A percentile compares a stretch with the other conserved stretches of the same genome.
These are phyloP conservation scores for Palythoa caribaeorum DNA, from an alignment of 92 coral and sea anemone genomes.

Conservation along the genomic window DNA sequence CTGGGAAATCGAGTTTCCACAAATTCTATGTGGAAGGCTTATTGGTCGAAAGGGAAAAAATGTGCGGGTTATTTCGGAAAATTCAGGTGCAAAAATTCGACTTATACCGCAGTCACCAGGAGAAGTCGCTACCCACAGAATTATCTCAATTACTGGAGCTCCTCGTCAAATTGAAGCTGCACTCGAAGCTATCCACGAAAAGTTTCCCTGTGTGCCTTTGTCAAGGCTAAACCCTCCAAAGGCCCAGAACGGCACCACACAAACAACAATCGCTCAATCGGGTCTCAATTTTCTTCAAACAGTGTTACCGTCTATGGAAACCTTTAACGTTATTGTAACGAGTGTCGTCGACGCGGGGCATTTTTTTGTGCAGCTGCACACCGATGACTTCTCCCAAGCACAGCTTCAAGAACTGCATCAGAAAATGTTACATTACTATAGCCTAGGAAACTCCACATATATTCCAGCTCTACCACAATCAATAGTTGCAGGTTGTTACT, in stretches of 20 bases:
- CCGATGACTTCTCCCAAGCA: slow-evolving; percentile 71
- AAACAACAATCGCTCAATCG: slow-evolving; percentile 57
- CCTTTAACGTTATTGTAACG: slow-evolving; percentile 87
- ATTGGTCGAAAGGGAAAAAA: slow-evolving; percentile 98
- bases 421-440: slow-evolving; percentile 92
- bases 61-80: slow-evolving; percentile 88
- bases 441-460: slow-evolving; percentile 79
- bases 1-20: slow-evolving; percentile 98
- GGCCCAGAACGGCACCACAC: slow-evolving; percentile 36
- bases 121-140: slow-evolving; percentile 92
- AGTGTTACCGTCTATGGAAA: slow-evolving; percentile 81
- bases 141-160: slow-evolving; percentile 90
- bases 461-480: slow-evolving; percentile 80
- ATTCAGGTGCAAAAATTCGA: slow-evolving; percentile 93
- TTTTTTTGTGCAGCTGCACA: slow-evolving; percentile 88
- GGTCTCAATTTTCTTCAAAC: slow-evolving; percentile 72
- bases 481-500: slow-evolving; percentile 84
- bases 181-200: slow-evolving; percentile 85
- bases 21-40: slow-evolving; percentile 93
- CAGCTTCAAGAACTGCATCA: slow-evolving; percentile 94
- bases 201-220: slow-evolving; percentile 90
- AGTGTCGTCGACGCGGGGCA: slow-evolving; percentile 93
- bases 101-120: slow-evolving; percentile 95
- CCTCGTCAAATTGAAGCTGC: slow-evolving; percentile 83
- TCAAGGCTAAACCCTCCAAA: slow-evolving; percentile 75